phyloP scores from a whole-genome alignment of 30 jellyfish, hydroid and myxozoan genomes.

The Hydractinia echinata region DNA sequence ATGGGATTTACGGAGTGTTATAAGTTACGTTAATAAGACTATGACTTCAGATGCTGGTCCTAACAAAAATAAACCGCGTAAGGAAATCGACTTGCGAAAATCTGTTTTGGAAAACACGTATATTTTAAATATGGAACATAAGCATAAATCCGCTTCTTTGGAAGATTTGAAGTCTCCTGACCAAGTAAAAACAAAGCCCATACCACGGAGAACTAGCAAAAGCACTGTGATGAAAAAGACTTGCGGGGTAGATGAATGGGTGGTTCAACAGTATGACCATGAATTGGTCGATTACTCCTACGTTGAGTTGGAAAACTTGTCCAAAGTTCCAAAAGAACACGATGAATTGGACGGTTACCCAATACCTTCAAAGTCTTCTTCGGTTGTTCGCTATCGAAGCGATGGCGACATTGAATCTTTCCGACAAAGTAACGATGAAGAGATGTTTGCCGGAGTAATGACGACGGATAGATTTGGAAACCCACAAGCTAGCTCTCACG shows the following conservation, averaged over 20 bases:
- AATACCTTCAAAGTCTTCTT: background rate
- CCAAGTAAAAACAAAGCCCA: background rate
- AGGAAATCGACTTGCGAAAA: background rate
- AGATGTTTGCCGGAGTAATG: background rate
- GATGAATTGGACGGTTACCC: constrained; percentile 26
- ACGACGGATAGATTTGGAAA: constrained; percentile 24
- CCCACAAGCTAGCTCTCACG: background rate
- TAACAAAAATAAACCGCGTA: background rate
- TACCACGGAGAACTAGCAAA: background rate
- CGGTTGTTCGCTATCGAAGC: background rate
- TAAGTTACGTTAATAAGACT: constrained; percentile 17
- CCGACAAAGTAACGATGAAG: background rate
- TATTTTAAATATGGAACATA: background rate
- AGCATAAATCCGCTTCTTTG: background rate
- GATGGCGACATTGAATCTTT: constrained; percentile 19
- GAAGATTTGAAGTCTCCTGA: background rate
- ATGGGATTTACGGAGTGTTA: constrained; percentile 30
- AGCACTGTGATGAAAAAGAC: background rate
- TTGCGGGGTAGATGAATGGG: constrained; percentile 11
- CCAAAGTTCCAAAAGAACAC: constrained; percentile 32
- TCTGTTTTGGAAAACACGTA: background rate
- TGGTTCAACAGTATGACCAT: constrained; percentile 9
- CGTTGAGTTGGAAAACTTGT: constrained; percentile 20
- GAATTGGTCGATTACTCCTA: background rate
- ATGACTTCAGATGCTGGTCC: background rate